phyloP scores from a whole-genome alignment of 2,797 vertebrate species.

The Taenioides sp. region DNA sequence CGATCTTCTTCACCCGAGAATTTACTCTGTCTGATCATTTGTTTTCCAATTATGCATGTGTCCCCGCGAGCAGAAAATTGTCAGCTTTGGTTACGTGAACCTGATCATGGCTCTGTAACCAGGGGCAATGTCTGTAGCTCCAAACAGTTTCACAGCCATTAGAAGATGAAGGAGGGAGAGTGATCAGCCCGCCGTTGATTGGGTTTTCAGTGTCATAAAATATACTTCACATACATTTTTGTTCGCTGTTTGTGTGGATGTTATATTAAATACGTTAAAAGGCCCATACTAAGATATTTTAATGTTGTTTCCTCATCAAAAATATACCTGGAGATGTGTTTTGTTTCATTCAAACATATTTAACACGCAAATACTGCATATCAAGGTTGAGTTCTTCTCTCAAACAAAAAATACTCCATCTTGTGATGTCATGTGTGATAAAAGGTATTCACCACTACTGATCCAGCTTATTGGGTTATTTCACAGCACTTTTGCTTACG shows the following conservation, averaged over 20 bases:
- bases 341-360: too few species aligned
- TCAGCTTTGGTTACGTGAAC: slow-evolving; percentile 69
- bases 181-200: slow-evolving; percentile 60
- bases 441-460: too few species aligned
- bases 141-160: slow-evolving; percentile 64
- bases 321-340: too few species aligned
- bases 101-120: slow-evolving; percentile 60
- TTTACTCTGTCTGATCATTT: slow-evolving; percentile 75
- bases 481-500: too few species aligned
- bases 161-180: slow-evolving; percentile 65
- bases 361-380: too few species aligned
- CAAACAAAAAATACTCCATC: too few species aligned
- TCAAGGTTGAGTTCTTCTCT: too few species aligned
- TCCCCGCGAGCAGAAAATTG: slow-evolving; percentile 67
- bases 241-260: neutral
- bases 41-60: slow-evolving; percentile 72
- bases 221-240: slow-evolving; percentile 29
- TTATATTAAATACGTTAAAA: too few species aligned
- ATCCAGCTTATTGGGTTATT: too few species aligned
- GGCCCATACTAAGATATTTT: too few species aligned
- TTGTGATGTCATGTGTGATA: too few species aligned
- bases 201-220: slow-evolving; percentile 41
- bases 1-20: slow-evolving; percentile 58
- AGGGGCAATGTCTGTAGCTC: slow-evolving; percentile 60
- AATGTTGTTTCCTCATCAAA: too few species aligned